These are phyloP conservation scores for Pterocles burchelli DNA, from an alignment of 2,113 vertebrate genomes.

Conservation along the genomic window DNA sequence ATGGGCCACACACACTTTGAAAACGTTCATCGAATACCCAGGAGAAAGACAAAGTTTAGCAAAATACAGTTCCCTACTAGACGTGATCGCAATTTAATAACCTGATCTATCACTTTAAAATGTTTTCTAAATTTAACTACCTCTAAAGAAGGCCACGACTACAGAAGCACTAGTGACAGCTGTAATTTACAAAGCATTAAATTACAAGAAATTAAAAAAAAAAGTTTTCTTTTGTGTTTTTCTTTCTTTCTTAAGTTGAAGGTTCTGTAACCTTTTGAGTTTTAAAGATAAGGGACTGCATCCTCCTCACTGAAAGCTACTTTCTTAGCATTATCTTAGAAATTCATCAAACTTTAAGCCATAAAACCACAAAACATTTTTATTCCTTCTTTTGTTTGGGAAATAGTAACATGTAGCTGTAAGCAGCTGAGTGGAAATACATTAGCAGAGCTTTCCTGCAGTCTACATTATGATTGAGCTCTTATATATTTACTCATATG, in stretches of 20 bases:
- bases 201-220: not conserved
- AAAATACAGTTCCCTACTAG: not conserved
- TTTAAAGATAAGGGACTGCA: not conserved
- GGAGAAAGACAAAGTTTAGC: not conserved
- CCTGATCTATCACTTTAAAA: not conserved
- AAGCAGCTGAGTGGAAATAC: not conserved
- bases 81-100: not conserved
- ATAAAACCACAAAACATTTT: not conserved
- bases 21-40: not conserved
- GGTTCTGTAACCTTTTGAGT: not conserved
- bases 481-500: not conserved
- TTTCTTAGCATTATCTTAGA: not conserved
- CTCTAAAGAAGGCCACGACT: not conserved
- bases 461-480: not conserved
- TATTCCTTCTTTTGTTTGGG: not conserved
- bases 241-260: not conserved
- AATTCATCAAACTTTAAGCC: not conserved
- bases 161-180: not conserved
- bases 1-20: not conserved
- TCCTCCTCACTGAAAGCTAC: not conserved
- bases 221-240: not conserved
- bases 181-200: not conserved
- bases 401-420: not conserved
- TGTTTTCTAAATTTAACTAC: not conserved
- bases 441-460: slow-evolving; percentile 8